Conservation (phyloP, 2,113 vertebrate species). For the Trogon melanurus region DNA sequence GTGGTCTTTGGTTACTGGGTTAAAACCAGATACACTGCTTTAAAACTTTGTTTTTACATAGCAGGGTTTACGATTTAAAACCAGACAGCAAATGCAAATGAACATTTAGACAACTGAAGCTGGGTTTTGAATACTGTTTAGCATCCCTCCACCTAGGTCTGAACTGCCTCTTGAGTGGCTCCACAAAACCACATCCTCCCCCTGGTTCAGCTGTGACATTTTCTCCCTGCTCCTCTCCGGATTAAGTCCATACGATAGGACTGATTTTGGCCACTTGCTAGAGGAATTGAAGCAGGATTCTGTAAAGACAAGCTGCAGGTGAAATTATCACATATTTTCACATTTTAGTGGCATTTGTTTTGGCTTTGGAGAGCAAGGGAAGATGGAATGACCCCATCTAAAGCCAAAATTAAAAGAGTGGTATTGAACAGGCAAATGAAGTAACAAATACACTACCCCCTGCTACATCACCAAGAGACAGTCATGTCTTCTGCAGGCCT, state of each 20-base stretch:
- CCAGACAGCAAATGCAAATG: constrained; percentile 54
- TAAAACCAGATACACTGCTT: constrained; percentile 67
- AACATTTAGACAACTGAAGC: constrained; percentile 22
- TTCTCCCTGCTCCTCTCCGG: neutral
- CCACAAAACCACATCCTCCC: constrained; percentile 39
- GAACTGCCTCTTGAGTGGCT: constrained; percentile 22
- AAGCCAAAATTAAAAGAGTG: constrained; percentile 26
- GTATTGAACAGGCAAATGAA: neutral
- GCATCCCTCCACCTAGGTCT: constrained; percentile 7
- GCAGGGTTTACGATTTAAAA: constrained; percentile 64
- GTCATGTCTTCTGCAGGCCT: constrained; percentile 11
- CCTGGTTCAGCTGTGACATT: neutral
- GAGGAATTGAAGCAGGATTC: neutral
- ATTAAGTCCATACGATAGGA: neutral
- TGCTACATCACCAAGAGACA: constrained; percentile 11
- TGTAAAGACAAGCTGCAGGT: neutral
- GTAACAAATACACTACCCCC: constrained; percentile 25
- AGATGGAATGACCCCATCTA: neutral
- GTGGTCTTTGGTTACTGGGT: constrained; percentile 68
- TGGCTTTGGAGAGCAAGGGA: neutral
- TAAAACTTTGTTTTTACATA: constrained; percentile 49
- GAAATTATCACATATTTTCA: neutral
- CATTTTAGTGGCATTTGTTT: neutral
- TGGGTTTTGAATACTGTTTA: constrained; percentile 15
- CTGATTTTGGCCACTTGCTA: neutral